Evolutionary conservation across 2,113 vertebrate species (phyloP), one percentile per base, ranked within the genome.

Genomic region (Cavia aperea): DNA sequence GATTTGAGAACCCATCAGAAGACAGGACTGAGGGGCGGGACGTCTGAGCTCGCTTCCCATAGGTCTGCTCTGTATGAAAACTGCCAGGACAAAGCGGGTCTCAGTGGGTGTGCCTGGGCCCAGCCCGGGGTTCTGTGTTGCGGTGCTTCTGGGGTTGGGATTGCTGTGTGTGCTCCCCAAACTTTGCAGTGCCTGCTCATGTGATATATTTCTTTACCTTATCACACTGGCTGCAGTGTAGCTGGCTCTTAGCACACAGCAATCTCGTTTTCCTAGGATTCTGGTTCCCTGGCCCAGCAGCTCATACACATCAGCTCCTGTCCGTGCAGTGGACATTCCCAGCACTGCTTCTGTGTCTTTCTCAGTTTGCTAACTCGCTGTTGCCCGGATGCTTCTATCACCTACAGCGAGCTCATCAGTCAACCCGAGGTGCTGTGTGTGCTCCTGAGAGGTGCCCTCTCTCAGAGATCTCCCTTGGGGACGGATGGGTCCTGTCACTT

Each of bases 161-260:
- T 81, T 33, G 26, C 33, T 72, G 10, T 49, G 31, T 54, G 8
- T 19, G 49, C 2, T 1, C 63, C 70, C 39, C 60, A 72, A 6
- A 31, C 24, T 89, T 86, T 39, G 88, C 65, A 88, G 89, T 81
- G 54, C 54, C 24, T 81, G 81, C 49, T 94, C 49, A 86, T 90
- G 65, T 72, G 60, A 81, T 93, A 84, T 79, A 36, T 90, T 56
- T 84, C 77, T 49, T 94, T 62, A 8, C 8, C 63, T 54, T 39
- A 58, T 43, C 26, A 23, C 4, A 26, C 16, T 23, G 12, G 75
- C 21, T 92, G 88, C 4, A 0, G 33, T 65, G 66, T 72, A 3
- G 23, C 39, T 92, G 78, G 62, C 60, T 92, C 88, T 94, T 77
- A 26, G 36, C 36, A 16, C 46, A 54, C 3, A 7, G 54, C 46